phyloP scores from a whole-genome alignment of 2,113 vertebrate species.

The Pelecanus crispus region DNA sequence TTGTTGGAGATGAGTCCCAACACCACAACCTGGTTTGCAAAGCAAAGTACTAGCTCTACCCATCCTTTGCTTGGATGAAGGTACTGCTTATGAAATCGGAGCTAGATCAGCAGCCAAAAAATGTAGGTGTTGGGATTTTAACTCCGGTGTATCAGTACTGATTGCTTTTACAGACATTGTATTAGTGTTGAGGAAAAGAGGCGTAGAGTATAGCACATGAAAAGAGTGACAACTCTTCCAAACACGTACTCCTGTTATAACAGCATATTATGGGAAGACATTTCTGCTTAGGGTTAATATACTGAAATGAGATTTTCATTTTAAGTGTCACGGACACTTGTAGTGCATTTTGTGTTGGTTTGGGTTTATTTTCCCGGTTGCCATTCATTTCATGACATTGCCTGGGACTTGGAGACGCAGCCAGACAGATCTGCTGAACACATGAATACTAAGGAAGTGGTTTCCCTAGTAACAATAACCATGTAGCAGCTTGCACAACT shows the following conservation, averaged over 20 bases:
- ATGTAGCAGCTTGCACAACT: slow-evolving; percentile 45
- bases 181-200: neutral
- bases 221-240: neutral
- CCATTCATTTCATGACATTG: slow-evolving; percentile 16
- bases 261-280: neutral
- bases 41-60: neutral
- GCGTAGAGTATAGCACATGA: neutral
- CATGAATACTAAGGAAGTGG: slow-evolving; percentile 73
- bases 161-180: neutral
- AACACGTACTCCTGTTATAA: neutral
- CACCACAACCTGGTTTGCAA: neutral
- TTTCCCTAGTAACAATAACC: slow-evolving; percentile 78
- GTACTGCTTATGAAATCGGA: neutral
- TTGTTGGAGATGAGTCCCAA: neutral
- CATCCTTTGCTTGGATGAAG: neutral
- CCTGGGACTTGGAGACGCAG: slow-evolving; percentile 26
- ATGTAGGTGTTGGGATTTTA: neutral
- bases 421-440: slow-evolving; percentile 55
- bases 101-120: neutral
- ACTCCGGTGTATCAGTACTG: neutral
- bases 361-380: slow-evolving; percentile 16
- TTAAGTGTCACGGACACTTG: neutral
- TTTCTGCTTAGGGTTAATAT: neutral
- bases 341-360: neutral
- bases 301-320: neutral